These are phyloP conservation scores for Dryas iulia DNA, from an alignment of 1,140 invertebrate species.

Conservation along the genomic window DNA sequence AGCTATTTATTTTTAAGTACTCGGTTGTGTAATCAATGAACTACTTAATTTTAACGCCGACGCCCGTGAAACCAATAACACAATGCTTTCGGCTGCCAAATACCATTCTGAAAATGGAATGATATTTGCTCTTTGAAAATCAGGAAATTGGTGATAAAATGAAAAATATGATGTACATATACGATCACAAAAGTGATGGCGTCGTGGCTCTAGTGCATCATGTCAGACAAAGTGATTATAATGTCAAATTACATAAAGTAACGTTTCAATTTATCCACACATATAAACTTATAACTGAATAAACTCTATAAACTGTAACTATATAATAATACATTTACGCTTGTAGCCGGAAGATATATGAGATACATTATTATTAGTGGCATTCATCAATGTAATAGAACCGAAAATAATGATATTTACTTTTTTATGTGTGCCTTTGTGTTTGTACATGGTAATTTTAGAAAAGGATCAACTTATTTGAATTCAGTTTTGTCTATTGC, in stretches of 20 bases:
- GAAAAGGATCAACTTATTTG: no score
- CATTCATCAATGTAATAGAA: no score
- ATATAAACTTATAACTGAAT: no score
- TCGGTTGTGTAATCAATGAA: background rate
- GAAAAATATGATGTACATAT: background rate
- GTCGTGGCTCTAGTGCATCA: background rate
- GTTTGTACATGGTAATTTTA: no score
- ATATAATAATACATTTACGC: no score
- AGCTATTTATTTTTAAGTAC: background rate
- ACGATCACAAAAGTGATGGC: background rate
- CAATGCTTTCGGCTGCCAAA: constrained; percentile 7
- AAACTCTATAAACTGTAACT: no score
- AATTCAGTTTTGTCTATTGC: no score
- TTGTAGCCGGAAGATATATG: no score
- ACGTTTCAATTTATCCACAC: no score
- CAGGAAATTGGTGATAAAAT: background rate
- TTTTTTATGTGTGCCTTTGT: no score
- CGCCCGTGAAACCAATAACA: constrained; percentile 12
- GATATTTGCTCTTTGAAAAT: constrained; percentile 14
- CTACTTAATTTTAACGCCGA: constrained; percentile 7
- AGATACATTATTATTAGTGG: no score
- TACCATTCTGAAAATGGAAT: constrained; percentile 4
- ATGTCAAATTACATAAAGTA: background rate
- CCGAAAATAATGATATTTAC: no score
- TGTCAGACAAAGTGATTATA: background rate